Evolutionary conservation across 2,888 invertebrate species (phyloP).

Genomic region (Branchinecta sandiegonensis): DNA sequence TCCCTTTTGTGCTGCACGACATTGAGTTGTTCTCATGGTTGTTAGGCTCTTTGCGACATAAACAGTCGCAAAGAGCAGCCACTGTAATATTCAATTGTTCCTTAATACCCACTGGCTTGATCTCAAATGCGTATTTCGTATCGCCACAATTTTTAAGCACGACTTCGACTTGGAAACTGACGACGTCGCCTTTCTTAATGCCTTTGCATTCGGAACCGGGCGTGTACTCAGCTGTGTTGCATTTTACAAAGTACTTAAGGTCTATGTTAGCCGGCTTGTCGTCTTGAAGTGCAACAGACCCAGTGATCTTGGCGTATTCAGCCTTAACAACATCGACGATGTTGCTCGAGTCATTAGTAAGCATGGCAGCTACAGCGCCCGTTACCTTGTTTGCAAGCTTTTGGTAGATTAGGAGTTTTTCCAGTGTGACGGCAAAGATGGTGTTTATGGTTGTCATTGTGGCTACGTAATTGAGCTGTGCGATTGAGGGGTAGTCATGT

Average conservation of each 20-base stretch:
- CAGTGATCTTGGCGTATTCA: conserved; percentile 18
- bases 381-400: conserved; percentile 2
- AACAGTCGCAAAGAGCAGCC: not conserved
- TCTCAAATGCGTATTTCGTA: not conserved
- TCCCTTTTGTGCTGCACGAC: not conserved
- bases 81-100: not conserved
- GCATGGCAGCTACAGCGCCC: conserved; percentile 20
- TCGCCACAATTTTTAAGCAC: not conserved
- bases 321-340: conserved; percentile 21
- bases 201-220: not conserved
- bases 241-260: not conserved
- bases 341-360: conserved; percentile 21
- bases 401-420: conserved; percentile 3
- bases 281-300: not conserved
- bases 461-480: conserved; percentile 19
- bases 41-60: not conserved
- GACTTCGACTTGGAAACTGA: not conserved
- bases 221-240: not conserved
- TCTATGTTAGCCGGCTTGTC: not conserved
- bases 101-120: conserved; percentile 6
- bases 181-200: not conserved
- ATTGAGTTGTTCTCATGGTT: not conserved
- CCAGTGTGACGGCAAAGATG: conserved; percentile 22
- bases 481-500: conserved; percentile 22
- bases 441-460: conserved; percentile 19